phyloP scores from a whole-genome alignment of 2,888 invertebrate genomes.

The Latheticus oryzae region DNA sequence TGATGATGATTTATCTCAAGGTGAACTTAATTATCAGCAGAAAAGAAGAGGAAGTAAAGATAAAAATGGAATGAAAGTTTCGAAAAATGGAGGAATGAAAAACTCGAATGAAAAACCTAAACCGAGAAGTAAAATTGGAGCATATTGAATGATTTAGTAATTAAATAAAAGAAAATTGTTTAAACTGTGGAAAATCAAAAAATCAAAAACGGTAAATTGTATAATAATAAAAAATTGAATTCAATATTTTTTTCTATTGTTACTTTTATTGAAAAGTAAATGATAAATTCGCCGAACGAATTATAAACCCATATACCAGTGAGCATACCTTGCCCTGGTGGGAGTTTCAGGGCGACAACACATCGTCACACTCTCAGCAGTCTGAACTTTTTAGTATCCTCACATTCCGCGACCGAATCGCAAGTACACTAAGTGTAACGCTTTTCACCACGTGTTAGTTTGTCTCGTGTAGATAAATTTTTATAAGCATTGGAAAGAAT shows the following conservation, averaged over 20 bases:
- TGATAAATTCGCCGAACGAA: constrained; percentile 20
- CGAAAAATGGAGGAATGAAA: neutral
- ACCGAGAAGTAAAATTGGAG: constrained; percentile 15
- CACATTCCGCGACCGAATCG: constrained; percentile 30
- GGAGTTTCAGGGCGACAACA: constrained; percentile 39
- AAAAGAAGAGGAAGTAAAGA: neutral
- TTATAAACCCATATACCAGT: constrained; percentile 35
- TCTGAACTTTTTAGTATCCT: constrained; percentile 34
- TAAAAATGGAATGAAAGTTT: neutral
- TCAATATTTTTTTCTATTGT: too few relatives aligned
- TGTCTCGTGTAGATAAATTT: too few relatives aligned
- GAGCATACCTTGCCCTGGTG: constrained; percentile 38
- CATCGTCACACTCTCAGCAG: constrained; percentile 15
- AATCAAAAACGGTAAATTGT: neutral
- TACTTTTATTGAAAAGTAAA: constrained; percentile 4
- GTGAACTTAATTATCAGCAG: neutral
- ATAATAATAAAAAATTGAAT: too few relatives aligned
- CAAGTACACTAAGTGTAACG: constrained; percentile 27
- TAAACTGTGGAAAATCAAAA: constrained; percentile 1
- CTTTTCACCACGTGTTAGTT: constrained; percentile 35
- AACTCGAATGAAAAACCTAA: constrained; percentile 13
- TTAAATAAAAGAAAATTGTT: constrained; percentile 9
- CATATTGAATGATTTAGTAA: constrained; percentile 5
- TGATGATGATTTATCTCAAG: neutral
- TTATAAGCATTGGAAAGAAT: constrained; percentile 33